Evolutionary conservation across 2,797 vertebrate species (phyloP).

Genomic region (Epinephelus coioides): DNA sequence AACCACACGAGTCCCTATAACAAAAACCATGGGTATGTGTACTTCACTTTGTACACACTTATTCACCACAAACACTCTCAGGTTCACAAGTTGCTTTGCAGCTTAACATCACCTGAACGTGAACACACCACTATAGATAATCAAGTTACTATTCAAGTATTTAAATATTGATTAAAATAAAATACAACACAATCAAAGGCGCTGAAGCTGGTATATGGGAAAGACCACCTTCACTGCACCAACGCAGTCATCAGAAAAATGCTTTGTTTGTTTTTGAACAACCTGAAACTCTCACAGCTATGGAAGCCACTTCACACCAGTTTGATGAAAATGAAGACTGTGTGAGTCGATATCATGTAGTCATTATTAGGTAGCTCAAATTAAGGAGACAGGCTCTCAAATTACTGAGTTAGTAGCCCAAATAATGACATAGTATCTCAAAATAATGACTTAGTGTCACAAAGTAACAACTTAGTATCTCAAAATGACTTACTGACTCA

Average conservation of each 20-base stretch:
- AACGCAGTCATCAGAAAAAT: conserved; percentile 5
- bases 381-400: too few relatives aligned
- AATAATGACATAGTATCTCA: too few relatives aligned
- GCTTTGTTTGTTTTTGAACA: conserved; percentile 15
- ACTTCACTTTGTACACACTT: conserved; percentile 36
- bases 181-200: conserved; percentile 18
- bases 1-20: conserved; percentile 51
- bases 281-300: conserved; percentile 18
- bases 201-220: conserved; percentile 21
- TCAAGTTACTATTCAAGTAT: conserved; percentile 9
- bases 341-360: too few relatives aligned
- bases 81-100: conserved; percentile 10
- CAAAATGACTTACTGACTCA: too few relatives aligned
- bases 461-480: too few relatives aligned
- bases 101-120: conserved; percentile 32
- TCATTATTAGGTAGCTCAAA: too few relatives aligned
- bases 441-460: too few relatives aligned
- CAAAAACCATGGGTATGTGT: conserved; percentile 21
- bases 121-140: not conserved
- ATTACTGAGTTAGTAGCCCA: too few relatives aligned
- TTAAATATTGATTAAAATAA: conserved; percentile 4
- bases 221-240: conserved; percentile 6
- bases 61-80: conserved; percentile 32
- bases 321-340: too few relatives aligned
- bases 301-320: too few relatives aligned